Evolutionary conservation across 2,113 vertebrate species (phyloP), one percentile per base, ranked within the genome.

Genomic region (Oryzias melastigma): DNA sequence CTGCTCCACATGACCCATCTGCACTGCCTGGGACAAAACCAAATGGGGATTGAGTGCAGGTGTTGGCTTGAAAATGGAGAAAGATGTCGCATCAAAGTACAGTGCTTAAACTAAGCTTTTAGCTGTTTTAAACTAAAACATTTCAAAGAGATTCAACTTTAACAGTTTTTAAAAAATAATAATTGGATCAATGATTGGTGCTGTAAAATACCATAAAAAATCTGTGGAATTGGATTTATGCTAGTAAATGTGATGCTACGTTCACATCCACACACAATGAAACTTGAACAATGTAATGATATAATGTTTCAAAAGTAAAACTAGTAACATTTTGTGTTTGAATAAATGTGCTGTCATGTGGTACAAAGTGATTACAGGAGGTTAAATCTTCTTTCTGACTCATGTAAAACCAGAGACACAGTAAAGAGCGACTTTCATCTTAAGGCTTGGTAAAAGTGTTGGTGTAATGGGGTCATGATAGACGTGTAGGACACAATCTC

Each of bases 401-500:
- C 63, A 53, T 52, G 67, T 52, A 73, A 67, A 53, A 71, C 60
- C 68, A 60, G 17, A 35, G 65, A 54, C 57, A 35, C 59, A 67
- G 66, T 35, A 12, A 35, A 35, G 60, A 65, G 68, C 68, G 43
- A 68, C 74, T 69, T 57, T 73, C 82, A 85, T 86, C 83, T 62
- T 68, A 67, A 47, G 41, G 50, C 66, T 80, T 67, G 79, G 71
- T 79, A 74, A 81, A 71, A 73, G 68, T 79, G 78, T 71, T 54
- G 56, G 78, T 52, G 46, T 85, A 88, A 89, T 85, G 81, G 83
- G 84, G 81, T 85, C 82, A 83, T 73, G 65, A 78, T 84, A 40
- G 66, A 87, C 82, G 72, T 70, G 62, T 53, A 65, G 80, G 80
- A 86, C 75, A 55, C 54, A 25, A 49, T 62, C 63, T 82, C 72